A percentile compares a stretch with the other conserved stretches of the same genome.
phyloP scores from a whole-genome alignment of 2,113 vertebrate species.

The Erpornis zantholeuca region DNA sequence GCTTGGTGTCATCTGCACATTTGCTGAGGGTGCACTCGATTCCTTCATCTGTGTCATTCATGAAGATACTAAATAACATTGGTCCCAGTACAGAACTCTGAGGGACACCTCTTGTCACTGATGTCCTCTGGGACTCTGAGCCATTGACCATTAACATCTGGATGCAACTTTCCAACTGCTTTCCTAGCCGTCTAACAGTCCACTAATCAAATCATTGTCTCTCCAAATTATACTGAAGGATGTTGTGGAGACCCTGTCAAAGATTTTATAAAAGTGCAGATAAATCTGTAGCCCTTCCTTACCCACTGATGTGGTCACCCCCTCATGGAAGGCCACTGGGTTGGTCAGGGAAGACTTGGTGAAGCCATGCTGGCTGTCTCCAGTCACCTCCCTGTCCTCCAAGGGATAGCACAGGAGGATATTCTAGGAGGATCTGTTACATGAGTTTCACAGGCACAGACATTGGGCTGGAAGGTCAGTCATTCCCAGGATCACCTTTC shows the following conservation, averaged over 20 bases:
- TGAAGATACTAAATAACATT: not conserved
- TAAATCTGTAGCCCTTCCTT: not conserved
- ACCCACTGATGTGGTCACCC: not conserved
- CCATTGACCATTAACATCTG: not conserved
- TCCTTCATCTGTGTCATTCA: fast-evolving
- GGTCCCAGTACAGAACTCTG: not conserved
- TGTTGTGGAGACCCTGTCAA: not conserved
- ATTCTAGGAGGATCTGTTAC: not conserved
- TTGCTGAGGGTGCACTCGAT: not conserved
- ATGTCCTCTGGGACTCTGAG: not conserved
- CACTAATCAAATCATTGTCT: not conserved
- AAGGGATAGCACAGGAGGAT: not conserved
- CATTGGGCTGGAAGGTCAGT: not conserved
- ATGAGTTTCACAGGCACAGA: not conserved
- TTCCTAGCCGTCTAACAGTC: not conserved
- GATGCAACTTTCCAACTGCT: not conserved
- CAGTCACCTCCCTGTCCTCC: not conserved
- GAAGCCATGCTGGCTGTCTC: not conserved
- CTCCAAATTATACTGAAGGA: not conserved
- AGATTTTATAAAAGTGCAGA: not conserved
- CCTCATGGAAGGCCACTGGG: not conserved
- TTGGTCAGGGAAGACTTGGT: not conserved
- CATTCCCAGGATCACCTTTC: not conserved
- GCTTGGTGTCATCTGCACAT: not conserved
- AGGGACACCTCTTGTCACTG: not conserved